Evolutionary conservation across 2,888 invertebrate genomes (phyloP).

Genomic region (Crossocerus cetratus): DNA sequence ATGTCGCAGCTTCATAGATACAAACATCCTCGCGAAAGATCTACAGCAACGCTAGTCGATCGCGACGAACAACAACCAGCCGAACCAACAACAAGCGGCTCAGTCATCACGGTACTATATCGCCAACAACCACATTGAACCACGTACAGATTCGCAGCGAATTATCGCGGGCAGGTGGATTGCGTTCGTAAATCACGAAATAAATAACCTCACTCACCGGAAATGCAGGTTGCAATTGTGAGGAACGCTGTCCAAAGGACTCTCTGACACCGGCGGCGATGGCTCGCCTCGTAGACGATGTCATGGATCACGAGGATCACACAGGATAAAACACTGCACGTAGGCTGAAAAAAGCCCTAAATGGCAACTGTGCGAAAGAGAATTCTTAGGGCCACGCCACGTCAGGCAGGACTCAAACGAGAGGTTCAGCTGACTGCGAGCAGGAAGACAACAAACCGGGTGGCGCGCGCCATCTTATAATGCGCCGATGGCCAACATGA

Average conservation of each 20-base stretch:
- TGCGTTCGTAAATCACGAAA: not conserved
- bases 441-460: too few relatives aligned
- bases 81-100: too few relatives aligned
- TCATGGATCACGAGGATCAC: slow-evolving; percentile 21
- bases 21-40: too few relatives aligned
- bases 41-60: too few relatives aligned
- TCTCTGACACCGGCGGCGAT: slow-evolving; percentile 14
- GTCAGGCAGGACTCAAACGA: not conserved
- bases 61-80: too few relatives aligned
- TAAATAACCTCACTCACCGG: slow-evolving; percentile 44
- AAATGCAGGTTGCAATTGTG: slow-evolving; percentile 9
- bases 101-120: too few relatives aligned
- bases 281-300: slow-evolving; percentile 1
- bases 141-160: too few relatives aligned
- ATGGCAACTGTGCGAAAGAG: slow-evolving; percentile 31
- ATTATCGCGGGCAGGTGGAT: not conserved
- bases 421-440: too few relatives aligned
- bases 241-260: slow-evolving; percentile 14
- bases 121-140: too few relatives aligned
- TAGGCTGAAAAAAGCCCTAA: slow-evolving; percentile 14
- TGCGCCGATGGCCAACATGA: too few relatives aligned
- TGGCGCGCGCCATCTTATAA: not conserved
- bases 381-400: slow-evolving; percentile 6
- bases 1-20: too few relatives aligned
- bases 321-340: slow-evolving; percentile 22